Conservation (phyloP, 1,140 invertebrate species). For the Drosophila arawakana region DNA sequence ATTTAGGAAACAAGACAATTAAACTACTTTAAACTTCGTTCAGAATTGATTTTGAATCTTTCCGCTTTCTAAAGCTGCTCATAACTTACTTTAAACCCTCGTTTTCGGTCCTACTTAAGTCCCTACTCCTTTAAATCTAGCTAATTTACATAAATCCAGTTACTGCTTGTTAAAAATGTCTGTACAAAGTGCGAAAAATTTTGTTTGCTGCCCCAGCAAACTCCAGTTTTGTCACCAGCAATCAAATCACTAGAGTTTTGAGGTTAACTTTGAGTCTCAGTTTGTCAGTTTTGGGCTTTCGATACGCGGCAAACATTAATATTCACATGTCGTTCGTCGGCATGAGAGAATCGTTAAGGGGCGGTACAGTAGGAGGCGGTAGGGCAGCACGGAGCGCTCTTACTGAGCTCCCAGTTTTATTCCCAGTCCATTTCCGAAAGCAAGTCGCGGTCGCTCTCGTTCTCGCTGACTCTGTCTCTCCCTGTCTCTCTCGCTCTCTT, state of each 20-base stretch:
- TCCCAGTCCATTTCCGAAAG: conserved; percentile 7
- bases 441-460: background rate
- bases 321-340: conserved; percentile 76
- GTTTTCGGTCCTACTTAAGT: background rate
- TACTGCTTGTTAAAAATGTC: background rate
- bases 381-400: background rate
- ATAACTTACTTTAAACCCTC: too few relatives aligned
- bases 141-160: background rate
- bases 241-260: conserved; percentile 16
- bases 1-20: too few relatives aligned
- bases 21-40: too few relatives aligned
- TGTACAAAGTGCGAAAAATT: conserved; percentile 9
- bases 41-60: too few relatives aligned
- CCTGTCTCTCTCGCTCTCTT: background rate
- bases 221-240: too few relatives aligned
- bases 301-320: conserved; percentile 73
- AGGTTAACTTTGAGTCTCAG: background rate
- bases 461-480: background rate
- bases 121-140: background rate
- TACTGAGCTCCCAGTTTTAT: background rate
- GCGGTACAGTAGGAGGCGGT: background rate
- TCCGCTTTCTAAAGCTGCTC: too few relatives aligned
- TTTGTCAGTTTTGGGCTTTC: conserved; percentile 31
- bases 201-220: too few relatives aligned
- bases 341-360: conserved; percentile 45